phyloP scores from a whole-genome alignment of 2,888 invertebrate genomes.

The Margaritifera margaritifera region DNA sequence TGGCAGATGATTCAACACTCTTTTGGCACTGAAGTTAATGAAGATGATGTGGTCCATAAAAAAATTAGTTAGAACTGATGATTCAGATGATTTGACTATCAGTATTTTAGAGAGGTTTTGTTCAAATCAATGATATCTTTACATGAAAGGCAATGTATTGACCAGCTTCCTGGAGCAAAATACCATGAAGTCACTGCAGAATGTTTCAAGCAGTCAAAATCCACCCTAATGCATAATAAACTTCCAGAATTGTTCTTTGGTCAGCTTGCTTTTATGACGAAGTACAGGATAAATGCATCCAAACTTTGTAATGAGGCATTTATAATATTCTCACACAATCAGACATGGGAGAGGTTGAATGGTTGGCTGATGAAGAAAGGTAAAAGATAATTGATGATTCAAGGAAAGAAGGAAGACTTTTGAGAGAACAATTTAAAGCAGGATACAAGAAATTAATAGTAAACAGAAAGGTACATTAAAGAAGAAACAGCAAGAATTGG shows the following conservation, averaged over 20 bases:
- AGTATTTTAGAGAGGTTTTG: too few relatives aligned
- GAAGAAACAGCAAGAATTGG: slow-evolving; percentile 3
- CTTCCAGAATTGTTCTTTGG: slow-evolving; percentile 13
- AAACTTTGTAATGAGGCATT: slow-evolving; percentile 1
- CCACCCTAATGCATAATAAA: slow-evolving; percentile 5
- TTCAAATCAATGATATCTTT: too few relatives aligned
- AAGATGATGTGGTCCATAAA: too few relatives aligned
- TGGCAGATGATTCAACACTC: too few relatives aligned
- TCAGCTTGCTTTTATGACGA: slow-evolving; percentile 3
- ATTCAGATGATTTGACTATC: too few relatives aligned
- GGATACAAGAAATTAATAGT: slow-evolving; percentile 1
- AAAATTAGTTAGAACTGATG: too few relatives aligned
- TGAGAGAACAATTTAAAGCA: background rate
- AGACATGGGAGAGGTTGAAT: background rate
- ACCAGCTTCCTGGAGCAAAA: too few relatives aligned
- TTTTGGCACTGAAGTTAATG: too few relatives aligned
- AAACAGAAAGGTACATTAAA: background rate
- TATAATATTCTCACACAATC: slow-evolving; percentile 5
- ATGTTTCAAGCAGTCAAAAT: too few relatives aligned
- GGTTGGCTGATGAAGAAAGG: background rate
- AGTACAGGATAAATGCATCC: background rate
- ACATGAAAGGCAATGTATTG: too few relatives aligned
- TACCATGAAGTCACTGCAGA: too few relatives aligned
- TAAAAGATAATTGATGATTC: background rate
- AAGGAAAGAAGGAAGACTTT: too few relatives aligned